Evolutionary conservation across 92 coral and sea anemone genomes (phyloP), one percentile per base, ranked within the genome.

Genomic region (Chrysogorgia sp.): DNA sequence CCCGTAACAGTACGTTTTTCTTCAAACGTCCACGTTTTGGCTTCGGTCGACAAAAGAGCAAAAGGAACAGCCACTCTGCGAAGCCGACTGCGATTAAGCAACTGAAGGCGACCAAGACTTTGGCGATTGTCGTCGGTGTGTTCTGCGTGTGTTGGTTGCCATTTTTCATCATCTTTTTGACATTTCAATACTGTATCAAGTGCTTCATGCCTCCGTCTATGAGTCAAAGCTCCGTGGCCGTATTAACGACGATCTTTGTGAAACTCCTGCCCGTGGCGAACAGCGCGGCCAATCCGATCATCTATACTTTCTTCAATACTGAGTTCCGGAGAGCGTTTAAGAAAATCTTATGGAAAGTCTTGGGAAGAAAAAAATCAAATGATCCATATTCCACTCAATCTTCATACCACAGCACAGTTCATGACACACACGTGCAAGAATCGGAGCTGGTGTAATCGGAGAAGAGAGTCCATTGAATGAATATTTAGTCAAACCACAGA

Each of bases 201-300:
- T 91, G 97, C 43, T 96, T 91, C 59, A 7, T 19, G 10, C 74
- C 41, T 17, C 74, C 63, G 9, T 19, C 43, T 12, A 75, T 94
- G 15, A 78, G 88, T 20, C 23, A 12, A 10, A 32, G 52, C 0
- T 29, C 71, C 19, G 77, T 80, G 20, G 31, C 74, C 7, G 83
- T 84, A 0, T 8, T 96, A 0, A 13, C 87, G 19, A 84, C 80
- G 25, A 81, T 89, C 14, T 96, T 96, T 55, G 88, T 96, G 2
- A 4, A 82, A 24, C 89, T 96, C 17, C 66, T 96, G 9, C 99
- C 99, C 1, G 99, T 96, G 0, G 86, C 84, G 75, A 96, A 96
- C 68, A 91, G 97, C 19, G 99, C 99, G 0, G 99, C 96, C 8
- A 96, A 96, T 61, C 99, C 99, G 0, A 91, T 96, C 37, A 96